Evolutionary conservation across 2,113 vertebrate genomes (phyloP).

Genomic region (Halichoerus grypus): DNA sequence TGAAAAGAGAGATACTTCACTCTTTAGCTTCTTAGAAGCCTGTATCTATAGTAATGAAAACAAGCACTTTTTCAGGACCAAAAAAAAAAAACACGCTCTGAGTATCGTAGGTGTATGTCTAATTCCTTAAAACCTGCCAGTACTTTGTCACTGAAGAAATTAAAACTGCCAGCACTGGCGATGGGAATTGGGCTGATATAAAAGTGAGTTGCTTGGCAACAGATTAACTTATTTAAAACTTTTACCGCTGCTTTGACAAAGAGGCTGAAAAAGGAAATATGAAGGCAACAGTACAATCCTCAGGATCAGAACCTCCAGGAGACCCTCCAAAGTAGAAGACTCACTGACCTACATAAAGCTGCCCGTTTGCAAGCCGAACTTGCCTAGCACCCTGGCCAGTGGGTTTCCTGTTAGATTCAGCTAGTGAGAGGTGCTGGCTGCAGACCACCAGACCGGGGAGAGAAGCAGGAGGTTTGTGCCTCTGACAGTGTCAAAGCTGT

Average conservation of each 20-base stretch:
- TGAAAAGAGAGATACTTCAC: not conserved
- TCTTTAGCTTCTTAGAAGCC: not conserved
- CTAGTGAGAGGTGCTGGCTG: not conserved
- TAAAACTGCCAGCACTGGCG: conserved; percentile 66
- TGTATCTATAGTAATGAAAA: conserved; percentile 17
- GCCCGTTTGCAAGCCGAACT: not conserved
- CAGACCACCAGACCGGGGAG: accelerated
- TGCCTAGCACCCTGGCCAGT: not conserved
- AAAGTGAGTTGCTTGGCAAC: conserved; percentile 81
- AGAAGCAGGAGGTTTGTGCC: not conserved
- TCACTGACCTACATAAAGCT: accelerated
- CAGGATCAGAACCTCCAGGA: not conserved
- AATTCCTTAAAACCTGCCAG: conserved; percentile 63
- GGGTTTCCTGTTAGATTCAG: not conserved
- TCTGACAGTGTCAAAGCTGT: not conserved
- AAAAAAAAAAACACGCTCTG: not conserved
- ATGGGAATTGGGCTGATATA: conserved; percentile 65
- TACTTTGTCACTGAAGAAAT: conserved; percentile 69
- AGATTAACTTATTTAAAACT: conserved; percentile 73
- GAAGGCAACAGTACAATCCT: not conserved
- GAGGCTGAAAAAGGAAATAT: conserved; percentile 27
- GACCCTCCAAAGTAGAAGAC: not conserved
- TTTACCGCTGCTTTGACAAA: conserved; percentile 66
- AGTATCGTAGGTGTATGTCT: conserved; percentile 30
- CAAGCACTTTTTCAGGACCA: conserved; percentile 31